phyloP scores from a whole-genome alignment of 2,113 vertebrate genomes.

The Motacilla tschutschensis region DNA sequence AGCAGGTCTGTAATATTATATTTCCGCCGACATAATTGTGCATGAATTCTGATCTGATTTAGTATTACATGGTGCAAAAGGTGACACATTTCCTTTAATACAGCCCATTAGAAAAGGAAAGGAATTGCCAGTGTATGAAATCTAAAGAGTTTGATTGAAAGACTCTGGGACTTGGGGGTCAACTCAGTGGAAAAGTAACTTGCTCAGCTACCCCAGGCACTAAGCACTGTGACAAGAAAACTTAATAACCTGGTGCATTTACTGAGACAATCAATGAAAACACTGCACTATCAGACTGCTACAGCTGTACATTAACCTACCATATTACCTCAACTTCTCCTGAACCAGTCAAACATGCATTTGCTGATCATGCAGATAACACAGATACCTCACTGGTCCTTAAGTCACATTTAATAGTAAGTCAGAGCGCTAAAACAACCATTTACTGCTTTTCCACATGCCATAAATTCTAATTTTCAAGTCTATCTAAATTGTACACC shows the following conservation, averaged over 20 bases:
- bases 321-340: conserved; percentile 47
- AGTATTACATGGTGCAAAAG: conserved; percentile 75
- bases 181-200: conserved; percentile 65
- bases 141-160: conserved; percentile 69
- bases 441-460: not conserved
- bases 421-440: conserved; percentile 1
- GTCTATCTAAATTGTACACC: not conserved
- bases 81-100: conserved; percentile 77
- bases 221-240: conserved; percentile 65
- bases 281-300: conserved; percentile 70
- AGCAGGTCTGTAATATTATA: conserved; percentile 73
- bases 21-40: conserved; percentile 80
- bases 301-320: conserved; percentile 71
- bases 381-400: not conserved
- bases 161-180: conserved; percentile 66
- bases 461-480: conserved; percentile 11
- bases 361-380: conserved; percentile 57
- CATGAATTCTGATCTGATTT: conserved; percentile 82
- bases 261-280: conserved; percentile 75
- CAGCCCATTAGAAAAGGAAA: conserved; percentile 65
- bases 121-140: conserved; percentile 68
- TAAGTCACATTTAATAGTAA: conserved; percentile 3
- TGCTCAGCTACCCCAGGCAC: conserved; percentile 65
- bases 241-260: conserved; percentile 53
- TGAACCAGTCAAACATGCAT: conserved; percentile 33